These are phyloP conservation scores for Chaetorhynchus papuensis DNA, from an alignment of 2,113 vertebrate genomes.

Conservation along the genomic window DNA sequence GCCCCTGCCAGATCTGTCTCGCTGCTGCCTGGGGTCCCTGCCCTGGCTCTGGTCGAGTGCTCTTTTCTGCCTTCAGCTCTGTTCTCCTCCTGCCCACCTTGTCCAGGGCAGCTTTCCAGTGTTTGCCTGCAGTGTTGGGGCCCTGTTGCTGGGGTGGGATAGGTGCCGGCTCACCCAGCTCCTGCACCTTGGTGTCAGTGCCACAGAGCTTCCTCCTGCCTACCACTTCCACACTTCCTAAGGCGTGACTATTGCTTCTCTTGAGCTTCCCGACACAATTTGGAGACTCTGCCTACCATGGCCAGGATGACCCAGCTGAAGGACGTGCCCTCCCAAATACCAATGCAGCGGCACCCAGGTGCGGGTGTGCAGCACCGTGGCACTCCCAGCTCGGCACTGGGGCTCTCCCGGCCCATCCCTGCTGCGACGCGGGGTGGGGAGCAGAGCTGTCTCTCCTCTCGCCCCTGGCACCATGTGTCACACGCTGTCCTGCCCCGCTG, in stretches of 20 bases:
- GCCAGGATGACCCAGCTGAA: not conserved
- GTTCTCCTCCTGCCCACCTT: not conserved
- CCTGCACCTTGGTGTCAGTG: accelerated
- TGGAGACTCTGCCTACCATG: accelerated
- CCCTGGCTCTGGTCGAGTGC: not conserved
- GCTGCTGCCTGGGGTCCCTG: not conserved
- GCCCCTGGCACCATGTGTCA: not conserved
- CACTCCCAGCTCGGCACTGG: not conserved
- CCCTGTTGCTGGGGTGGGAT: not conserved
- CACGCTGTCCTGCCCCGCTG: accelerated
- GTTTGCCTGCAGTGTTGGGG: no score
- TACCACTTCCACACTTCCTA: accelerated
- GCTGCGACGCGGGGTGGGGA: not conserved
- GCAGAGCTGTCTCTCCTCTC: not conserved
- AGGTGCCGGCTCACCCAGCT: not conserved
- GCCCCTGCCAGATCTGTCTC: not conserved
- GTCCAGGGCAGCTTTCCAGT: not conserved
- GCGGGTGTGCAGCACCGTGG: not conserved
- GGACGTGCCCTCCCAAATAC: not conserved
- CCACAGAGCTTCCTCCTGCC: accelerated
- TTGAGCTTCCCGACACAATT: accelerated
- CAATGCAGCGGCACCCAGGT: accelerated
- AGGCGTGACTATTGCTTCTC: accelerated
- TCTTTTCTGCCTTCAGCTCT: not conserved
- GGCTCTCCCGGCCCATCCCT: not conserved